Base-by-base conservation (phyloP, 2,888 invertebrate genomes). In the Thumatha senex region DNA sequence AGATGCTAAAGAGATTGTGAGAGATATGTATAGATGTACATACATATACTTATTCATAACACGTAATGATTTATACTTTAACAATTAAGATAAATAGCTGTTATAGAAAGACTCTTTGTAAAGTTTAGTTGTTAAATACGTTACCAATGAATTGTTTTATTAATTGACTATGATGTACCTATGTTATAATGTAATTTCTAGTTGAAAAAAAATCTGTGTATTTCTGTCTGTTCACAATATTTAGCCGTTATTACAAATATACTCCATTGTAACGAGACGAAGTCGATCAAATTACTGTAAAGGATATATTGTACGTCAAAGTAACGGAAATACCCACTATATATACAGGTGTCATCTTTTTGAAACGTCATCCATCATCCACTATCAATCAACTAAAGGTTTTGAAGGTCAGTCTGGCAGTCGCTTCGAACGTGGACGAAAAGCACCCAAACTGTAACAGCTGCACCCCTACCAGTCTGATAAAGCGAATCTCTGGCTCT, bases 71-170 rank as follows among this genome's bases (percentile, higher is more conserved):
- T 63, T 56, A 56, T 58, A 58, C 48, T 59, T 54, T 65, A 53
- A 54, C 55, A 59, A 47, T 63, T n/a, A 57, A 58, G 51, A 56
- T 58, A 48, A 57, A 58, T 67, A 69, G 65, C 58, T 72, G 48
- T 69, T 55, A 67, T 76, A 65, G 72, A 86, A n/a, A 80, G 79
- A 82, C 76, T 85, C 75, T 73, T 74, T 80, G 76, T 79, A 82
- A 82, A 80, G 72, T 70, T 83, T 88, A 88, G 85, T 81, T 80
- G 54, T 80, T 84, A 82, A 79, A 82, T 82, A 84, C 79, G 90
- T 90, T 89, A 90, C 90, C 90, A 90, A 89, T 89, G 90, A 89
- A 82, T 85, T 87, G n/a, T n/a, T 53, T 84, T 67, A 70, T 58
- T 80, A 82, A 76, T 79, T 83, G 82, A 81, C 80, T 76, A 78